Percentiles rank a stretch among this genome's conserved stretches.
Conservation (phyloP, 2,797 vertebrate genomes). For the Pantherophis vulpinus region DNA sequence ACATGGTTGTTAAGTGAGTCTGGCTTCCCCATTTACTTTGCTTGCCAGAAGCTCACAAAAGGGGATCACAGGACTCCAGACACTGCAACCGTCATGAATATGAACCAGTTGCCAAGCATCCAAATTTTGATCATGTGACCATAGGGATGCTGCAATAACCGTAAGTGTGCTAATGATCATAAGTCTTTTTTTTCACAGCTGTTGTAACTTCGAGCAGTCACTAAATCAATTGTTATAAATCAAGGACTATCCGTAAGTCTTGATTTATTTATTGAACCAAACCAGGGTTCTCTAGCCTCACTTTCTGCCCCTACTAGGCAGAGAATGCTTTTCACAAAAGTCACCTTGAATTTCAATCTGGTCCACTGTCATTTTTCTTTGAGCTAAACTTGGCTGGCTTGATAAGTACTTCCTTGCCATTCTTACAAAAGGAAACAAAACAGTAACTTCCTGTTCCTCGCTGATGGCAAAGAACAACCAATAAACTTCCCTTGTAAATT, state of each 20-base stretch:
- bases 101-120: not conserved
- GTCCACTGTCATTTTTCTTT: not conserved
- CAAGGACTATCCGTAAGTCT: not conserved
- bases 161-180: not conserved
- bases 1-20: not conserved
- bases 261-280: not conserved
- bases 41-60: not conserved
- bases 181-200: not conserved
- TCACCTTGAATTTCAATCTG: not conserved
- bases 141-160: not conserved
- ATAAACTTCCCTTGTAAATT: slow-evolving; percentile 11
- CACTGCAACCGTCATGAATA: not conserved
- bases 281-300: not conserved
- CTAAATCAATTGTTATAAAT: not conserved
- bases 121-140: not conserved
- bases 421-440: slow-evolving; percentile 28
- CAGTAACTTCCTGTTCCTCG: slow-evolving; percentile 8
- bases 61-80: not conserved
- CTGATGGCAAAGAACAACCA: slow-evolving; percentile 46
- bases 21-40: not conserved
- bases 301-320: not conserved
- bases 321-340: not conserved
- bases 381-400: not conserved
- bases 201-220: not conserved
- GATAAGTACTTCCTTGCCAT: not conserved